Percentiles rank a stretch among this genome's conserved stretches.
Conservation (phyloP, 2,888 invertebrate genomes). For the Rhagonycha lutea region DNA sequence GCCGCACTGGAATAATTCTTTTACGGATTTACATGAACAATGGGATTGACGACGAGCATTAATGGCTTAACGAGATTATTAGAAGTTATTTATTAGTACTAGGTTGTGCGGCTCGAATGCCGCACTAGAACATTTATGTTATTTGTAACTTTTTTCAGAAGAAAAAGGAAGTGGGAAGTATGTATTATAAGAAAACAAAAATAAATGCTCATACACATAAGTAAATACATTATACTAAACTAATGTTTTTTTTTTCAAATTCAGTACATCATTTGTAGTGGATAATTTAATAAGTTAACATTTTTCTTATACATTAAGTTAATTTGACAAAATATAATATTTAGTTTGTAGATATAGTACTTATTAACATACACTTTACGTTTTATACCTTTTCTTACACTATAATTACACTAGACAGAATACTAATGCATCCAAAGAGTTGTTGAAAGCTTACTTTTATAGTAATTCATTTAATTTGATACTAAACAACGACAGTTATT, state of each 20-base stretch:
- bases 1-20: too few species aligned
- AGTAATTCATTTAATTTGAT: constrained; percentile 13
- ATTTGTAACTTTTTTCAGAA: too few species aligned
- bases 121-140: too few species aligned
- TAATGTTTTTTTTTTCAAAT: constrained; percentile 46
- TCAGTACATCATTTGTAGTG: constrained; percentile 53
- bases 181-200: constrained; percentile 44
- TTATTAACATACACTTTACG: constrained; percentile 32
- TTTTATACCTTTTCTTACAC: constrained; percentile 24
- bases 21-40: too few species aligned
- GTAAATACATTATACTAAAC: constrained; percentile 48
- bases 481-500: constrained; percentile 3
- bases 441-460: constrained; percentile 17
- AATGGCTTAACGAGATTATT: too few species aligned
- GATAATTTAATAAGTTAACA: constrained; percentile 44
- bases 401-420: constrained; percentile 11
- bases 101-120: too few species aligned
- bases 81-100: too few species aligned
- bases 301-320: constrained; percentile 37
- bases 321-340: constrained; percentile 53
- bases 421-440: constrained; percentile 25
- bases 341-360: constrained; percentile 40
- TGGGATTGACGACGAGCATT: too few species aligned
- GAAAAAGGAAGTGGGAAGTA: constrained; percentile 3
- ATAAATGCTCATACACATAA: constrained; percentile 52